Evolutionary conservation across 2,113 vertebrate genomes (phyloP), one percentile per base, ranked within the genome.

Genomic region (Pteronura brasiliensis): DNA sequence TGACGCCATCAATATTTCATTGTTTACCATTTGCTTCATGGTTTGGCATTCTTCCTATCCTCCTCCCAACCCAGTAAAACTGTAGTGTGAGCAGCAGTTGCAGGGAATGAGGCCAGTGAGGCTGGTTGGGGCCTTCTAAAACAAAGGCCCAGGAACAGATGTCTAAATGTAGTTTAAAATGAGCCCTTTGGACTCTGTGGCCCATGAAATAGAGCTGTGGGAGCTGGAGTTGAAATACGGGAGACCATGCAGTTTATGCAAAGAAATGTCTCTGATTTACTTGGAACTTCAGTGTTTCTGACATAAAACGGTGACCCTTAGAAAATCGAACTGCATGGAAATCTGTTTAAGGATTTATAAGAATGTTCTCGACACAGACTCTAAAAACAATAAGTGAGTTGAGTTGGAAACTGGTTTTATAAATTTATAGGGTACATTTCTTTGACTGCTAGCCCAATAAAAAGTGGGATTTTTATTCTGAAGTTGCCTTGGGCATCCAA

Each of bases 401-500:
- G n/a, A 74, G 39, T 49, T 63, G 59, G 34, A 31, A 83, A 59
- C 25, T n/a, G 18, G 23, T 74, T 74, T 84, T 95, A 31, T 84
- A 63, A 52, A 80, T 88, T 52, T 72, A 76, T 7, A 39, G 59
- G 31, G 44, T 57, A 20, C 18, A 34, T 88, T 87, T 76, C 12
- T 49, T 71, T 90, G 59, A n/a, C 10, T 71, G 39, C 36, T 81
- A 59, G 25, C 10, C 72, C 67, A 83, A 20, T 90, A 86, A 86
- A 71, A 83, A 71, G 42, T 87, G 31, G n/a, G 31, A 67, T 84
- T 84, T 93, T 96, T 92, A 88, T 91, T 95, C 63, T 84, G 61
- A 93, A 85, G 39, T 94, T 85, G 55, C 27, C 61, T 31, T 65
- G 20, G 18, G 29, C 36, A 15, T 91, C 34, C 39, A 59, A 44